phyloP scores from a whole-genome alignment of 2,888 invertebrate genomes.

The Muschampia staudingeri region DNA sequence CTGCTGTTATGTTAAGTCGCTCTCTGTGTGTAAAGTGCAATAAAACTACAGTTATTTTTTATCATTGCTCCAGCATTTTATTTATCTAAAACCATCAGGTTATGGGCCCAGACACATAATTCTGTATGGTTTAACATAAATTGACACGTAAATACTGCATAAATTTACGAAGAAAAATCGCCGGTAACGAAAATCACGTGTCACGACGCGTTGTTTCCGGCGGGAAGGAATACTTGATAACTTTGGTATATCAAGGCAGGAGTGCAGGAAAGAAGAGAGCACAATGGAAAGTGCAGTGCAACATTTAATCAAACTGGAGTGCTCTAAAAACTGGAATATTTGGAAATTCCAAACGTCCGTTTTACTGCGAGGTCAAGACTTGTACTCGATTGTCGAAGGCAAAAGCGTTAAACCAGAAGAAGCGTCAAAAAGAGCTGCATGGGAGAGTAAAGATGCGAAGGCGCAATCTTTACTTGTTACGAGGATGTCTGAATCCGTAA shows the following conservation, averaged over 20 bases:
- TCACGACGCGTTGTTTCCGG: background rate
- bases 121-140: background rate
- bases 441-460: background rate
- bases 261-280: slow-evolving; percentile 6
- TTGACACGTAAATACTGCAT: background rate
- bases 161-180: background rate
- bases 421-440: background rate
- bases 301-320: background rate
- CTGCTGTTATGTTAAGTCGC: too few relatives aligned
- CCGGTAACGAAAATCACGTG: background rate
- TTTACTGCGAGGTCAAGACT: background rate
- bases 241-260: background rate
- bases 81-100: background rate
- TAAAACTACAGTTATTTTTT: too few relatives aligned
- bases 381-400: background rate
- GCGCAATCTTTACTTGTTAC: background rate
- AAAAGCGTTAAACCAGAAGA: background rate
- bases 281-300: background rate
- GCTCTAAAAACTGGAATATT: background rate
- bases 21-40: too few relatives aligned
- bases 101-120: background rate
- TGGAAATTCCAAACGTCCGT: background rate
- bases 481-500: background rate
- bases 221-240: slow-evolving; percentile 4
- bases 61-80: background rate